phyloP scores from a whole-genome alignment of 2,113 vertebrate species.

The Phyllopteryx taeniolatus region DNA sequence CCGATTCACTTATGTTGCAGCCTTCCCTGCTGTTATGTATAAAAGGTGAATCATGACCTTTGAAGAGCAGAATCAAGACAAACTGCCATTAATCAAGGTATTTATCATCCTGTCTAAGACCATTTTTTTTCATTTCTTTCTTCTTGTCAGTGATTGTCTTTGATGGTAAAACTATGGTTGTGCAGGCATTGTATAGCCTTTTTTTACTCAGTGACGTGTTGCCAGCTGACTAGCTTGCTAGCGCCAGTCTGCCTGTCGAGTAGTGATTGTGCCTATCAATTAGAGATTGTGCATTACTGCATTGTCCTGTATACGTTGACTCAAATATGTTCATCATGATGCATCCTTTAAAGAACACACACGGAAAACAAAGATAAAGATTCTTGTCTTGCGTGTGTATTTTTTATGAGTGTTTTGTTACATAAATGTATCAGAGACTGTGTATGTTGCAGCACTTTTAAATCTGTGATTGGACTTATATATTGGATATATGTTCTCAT shows the following conservation, averaged over 20 bases:
- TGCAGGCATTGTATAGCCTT: conserved; percentile 40
- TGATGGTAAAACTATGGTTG: conserved; percentile 49
- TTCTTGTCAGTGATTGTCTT: conserved; percentile 40
- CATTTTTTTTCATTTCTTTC: conserved; percentile 32
- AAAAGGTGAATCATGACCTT: conserved; percentile 11
- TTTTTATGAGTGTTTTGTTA: conserved; percentile 73
- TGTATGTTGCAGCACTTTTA: conserved; percentile 60
- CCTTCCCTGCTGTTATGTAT: conserved; percentile 21
- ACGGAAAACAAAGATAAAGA: conserved; percentile 46
- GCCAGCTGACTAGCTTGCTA: conserved; percentile 45
- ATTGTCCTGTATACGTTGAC: conserved; percentile 50
- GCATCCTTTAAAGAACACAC: conserved; percentile 60
- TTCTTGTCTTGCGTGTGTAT: conserved; percentile 59
- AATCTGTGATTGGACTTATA: conserved; percentile 70
- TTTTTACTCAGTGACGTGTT: conserved; percentile 50
- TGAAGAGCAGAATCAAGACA: not conserved
- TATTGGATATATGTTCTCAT: conserved; percentile 63
- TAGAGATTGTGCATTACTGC: conserved; percentile 58
- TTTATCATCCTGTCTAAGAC: not conserved
- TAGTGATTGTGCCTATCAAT: conserved; percentile 56
- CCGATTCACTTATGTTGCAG: conserved; percentile 29
- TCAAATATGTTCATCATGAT: conserved; percentile 39
- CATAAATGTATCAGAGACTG: conserved; percentile 64
- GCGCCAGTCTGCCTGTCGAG: conserved; percentile 51
- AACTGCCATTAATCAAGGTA: conserved; percentile 27